A percentile compares a stretch with the other conserved stretches of the same genome.
Conservation (phyloP, 2,888 invertebrate genomes). For the Patella depressa region DNA sequence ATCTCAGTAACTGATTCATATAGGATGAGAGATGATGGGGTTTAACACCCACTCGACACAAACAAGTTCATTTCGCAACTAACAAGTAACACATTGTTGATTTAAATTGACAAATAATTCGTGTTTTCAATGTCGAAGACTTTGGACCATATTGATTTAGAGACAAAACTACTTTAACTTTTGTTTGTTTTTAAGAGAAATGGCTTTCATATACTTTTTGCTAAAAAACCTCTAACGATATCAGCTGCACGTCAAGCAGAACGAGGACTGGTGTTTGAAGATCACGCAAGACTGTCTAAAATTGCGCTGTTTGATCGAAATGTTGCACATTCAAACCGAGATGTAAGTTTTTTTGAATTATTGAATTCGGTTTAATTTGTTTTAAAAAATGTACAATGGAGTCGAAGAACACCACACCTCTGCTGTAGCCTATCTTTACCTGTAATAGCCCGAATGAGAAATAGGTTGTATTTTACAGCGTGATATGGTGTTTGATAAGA, state of each 20-base stretch:
- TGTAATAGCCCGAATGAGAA: neutral
- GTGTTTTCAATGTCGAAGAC: too few species aligned
- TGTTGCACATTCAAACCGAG: constrained; percentile 41
- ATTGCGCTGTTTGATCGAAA: constrained; percentile 42
- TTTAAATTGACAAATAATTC: too few species aligned
- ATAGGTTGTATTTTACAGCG: neutral
- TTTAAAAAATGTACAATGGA: neutral
- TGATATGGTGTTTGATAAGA: too few species aligned
- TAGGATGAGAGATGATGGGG: neutral
- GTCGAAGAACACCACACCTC: too few species aligned
- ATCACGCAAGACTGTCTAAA: constrained; percentile 31
- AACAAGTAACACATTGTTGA: too few species aligned
- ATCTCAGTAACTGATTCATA: too few species aligned
- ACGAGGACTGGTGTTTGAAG: constrained; percentile 20
- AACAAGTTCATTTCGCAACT: neutral
- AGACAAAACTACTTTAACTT: too few species aligned
- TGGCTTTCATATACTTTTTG: constrained; percentile 40
- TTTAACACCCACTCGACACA: neutral
- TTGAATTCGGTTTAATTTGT: neutral
- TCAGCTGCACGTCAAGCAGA: constrained; percentile 27
- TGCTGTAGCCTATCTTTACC: neutral
- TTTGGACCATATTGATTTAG: too few species aligned
- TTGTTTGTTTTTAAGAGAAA: constrained; percentile 23
- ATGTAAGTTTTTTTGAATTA: constrained; percentile 26
- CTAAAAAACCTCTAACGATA: constrained; percentile 36